These are phyloP conservation scores for Callospermophilus lateralis DNA, from an alignment of 2,113 vertebrate genomes.

Conservation along the genomic window DNA sequence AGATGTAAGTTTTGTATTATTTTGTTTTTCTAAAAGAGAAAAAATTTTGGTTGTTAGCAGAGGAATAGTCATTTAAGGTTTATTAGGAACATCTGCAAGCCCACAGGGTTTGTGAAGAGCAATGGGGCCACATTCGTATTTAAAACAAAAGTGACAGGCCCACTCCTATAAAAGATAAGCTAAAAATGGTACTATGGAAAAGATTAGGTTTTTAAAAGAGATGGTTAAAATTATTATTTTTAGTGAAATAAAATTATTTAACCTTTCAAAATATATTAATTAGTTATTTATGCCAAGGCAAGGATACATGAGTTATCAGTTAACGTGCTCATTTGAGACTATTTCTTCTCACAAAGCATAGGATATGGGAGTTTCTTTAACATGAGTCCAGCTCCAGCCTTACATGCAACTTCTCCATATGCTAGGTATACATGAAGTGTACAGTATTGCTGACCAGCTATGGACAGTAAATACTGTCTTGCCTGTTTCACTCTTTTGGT, in stretches of 20 bases:
- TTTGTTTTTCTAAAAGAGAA: background rate
- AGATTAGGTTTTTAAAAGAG: background rate
- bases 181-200: constrained; percentile 9
- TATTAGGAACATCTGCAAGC: constrained; percentile 20
- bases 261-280: background rate
- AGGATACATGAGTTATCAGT: background rate
- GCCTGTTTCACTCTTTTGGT: background rate
- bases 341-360: background rate
- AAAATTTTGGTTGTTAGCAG: background rate
- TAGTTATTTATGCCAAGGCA: background rate
- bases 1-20: background rate
- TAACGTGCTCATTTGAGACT: background rate
- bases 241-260: constrained; percentile 2
- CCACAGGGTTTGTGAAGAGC: background rate
- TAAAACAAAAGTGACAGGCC: constrained; percentile 35
- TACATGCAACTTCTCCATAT: background rate
- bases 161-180: background rate
- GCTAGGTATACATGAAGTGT: background rate
- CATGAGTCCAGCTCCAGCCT: background rate
- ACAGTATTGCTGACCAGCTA: background rate
- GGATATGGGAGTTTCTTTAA: background rate
- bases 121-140: background rate
- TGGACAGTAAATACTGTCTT: background rate
- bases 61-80: background rate
- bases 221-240: background rate